phyloP scores from a whole-genome alignment of 2,113 vertebrate genomes.

The Mesocricetus auratus region DNA sequence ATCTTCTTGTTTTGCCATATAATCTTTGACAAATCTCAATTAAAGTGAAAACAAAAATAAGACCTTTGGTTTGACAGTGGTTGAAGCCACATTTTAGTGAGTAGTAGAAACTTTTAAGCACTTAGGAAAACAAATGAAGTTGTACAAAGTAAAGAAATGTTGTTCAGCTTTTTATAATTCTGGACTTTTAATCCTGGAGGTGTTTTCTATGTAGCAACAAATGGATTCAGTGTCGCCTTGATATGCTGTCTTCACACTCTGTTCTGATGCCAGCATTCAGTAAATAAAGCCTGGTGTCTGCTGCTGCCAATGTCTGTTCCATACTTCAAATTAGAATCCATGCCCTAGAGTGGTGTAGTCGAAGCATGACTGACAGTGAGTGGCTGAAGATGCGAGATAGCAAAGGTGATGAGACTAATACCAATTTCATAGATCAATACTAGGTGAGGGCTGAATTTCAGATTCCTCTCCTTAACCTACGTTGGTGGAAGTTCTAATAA shows the following conservation, averaged over 20 bases:
- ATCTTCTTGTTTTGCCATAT: background rate
- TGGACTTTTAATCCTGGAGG: background rate
- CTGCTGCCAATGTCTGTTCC: background rate
- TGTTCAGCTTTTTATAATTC: slow-evolving; percentile 45
- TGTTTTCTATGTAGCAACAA: slow-evolving; percentile 59
- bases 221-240: slow-evolving; percentile 14
- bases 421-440: slow-evolving; percentile 42
- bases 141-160: slow-evolving; percentile 58
- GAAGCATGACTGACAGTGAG: slow-evolving; percentile 1
- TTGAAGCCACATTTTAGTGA: background rate
- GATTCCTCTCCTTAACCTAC: slow-evolving; percentile 30
- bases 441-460: slow-evolving; percentile 18
- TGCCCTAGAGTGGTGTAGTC: slow-evolving; percentile 5
- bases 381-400: background rate
- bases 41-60: slow-evolving; percentile 26
- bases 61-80: slow-evolving; percentile 26
- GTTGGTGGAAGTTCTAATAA: slow-evolving; percentile 48
- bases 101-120: background rate
- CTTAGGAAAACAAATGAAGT: slow-evolving; percentile 29
- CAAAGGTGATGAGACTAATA: background rate
- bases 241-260: slow-evolving; percentile 42
- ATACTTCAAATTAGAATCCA: slow-evolving; percentile 56
- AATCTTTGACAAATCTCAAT: slow-evolving; percentile 26
- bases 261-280: background rate
- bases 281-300: slow-evolving; percentile 24